Evolutionary conservation across 2,888 invertebrate species (phyloP).

Genomic region (Cryptus armator): DNA sequence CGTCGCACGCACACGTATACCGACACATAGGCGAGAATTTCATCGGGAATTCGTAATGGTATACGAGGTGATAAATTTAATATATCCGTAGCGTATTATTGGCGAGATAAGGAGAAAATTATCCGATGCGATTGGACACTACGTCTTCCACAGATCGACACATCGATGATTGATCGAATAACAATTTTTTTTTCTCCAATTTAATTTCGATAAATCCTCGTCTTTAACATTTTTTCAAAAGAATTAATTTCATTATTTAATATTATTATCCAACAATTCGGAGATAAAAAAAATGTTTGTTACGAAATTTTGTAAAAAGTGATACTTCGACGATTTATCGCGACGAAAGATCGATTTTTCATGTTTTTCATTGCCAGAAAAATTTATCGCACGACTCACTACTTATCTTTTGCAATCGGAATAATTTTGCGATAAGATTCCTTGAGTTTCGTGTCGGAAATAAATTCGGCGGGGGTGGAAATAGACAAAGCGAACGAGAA

Average conservation of each 20-base stretch:
- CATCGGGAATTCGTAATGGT: not conserved
- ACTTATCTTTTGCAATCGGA: not conserved
- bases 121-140: not conserved
- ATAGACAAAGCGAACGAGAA: slow-evolving; percentile 45
- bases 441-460: not conserved
- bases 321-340: not conserved
- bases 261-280: too few species aligned
- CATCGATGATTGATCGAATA: not conserved
- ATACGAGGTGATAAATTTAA: slow-evolving; percentile 11
- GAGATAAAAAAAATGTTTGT: too few species aligned
- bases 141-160: not conserved
- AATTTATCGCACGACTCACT: not conserved
- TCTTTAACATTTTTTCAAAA: not conserved
- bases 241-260: too few species aligned
- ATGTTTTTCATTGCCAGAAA: not conserved
- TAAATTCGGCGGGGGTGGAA: not conserved
- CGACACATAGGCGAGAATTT: not conserved
- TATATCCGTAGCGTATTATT: slow-evolving; percentile 7
- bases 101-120: not conserved
- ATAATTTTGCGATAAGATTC: not conserved
- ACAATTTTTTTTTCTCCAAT: not conserved
- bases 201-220: not conserved
- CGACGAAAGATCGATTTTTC: not conserved
- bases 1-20: not conserved
- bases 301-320: too few species aligned